A percentile compares a stretch with the other conserved stretches of the same genome.
These are phyloP conservation scores for Cydia strobilella DNA, from an alignment of 1,140 invertebrate species.

Conservation along the genomic window DNA sequence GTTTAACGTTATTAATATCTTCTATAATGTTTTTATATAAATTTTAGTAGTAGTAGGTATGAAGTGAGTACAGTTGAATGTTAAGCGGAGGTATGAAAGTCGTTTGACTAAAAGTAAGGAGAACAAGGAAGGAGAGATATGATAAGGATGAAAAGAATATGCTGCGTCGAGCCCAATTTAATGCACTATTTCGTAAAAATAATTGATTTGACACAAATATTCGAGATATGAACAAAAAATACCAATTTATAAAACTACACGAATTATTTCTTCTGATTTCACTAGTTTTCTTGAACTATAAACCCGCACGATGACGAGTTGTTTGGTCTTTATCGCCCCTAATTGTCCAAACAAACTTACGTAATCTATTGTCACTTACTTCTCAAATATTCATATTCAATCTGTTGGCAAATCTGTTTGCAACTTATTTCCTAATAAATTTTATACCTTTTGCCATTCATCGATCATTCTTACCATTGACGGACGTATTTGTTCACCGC, in stretches of 20 bases:
- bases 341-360: slow-evolving; percentile 60
- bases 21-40: neutral
- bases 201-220: too few species aligned
- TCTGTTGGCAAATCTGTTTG: slow-evolving; percentile 28
- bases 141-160: too few species aligned
- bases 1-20: neutral
- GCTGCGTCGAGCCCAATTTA: too few species aligned
- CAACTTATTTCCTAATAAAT: slow-evolving; percentile 44
- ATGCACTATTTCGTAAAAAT: too few species aligned
- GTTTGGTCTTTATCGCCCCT: slow-evolving; percentile 48
- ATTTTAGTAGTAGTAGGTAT: neutral
- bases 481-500: slow-evolving; percentile 27
- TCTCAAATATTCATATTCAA: slow-evolving; percentile 13
- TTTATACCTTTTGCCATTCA: slow-evolving; percentile 43
- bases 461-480: slow-evolving; percentile 34
- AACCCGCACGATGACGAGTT: slow-evolving; percentile 50
- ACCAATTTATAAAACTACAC: too few species aligned
- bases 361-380: slow-evolving; percentile 45
- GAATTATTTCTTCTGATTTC: too few species aligned
- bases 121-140: too few species aligned
- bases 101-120: too few species aligned
- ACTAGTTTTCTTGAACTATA: too few species aligned
- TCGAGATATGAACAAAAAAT: too few species aligned
- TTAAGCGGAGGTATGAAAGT: too few species aligned
- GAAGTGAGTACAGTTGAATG: too few species aligned